A percentile compares a stretch with the other conserved stretches of the same genome.
These are phyloP conservation scores for Synodontis membranacea DNA, from an alignment of 2,113 vertebrate genomes.

Conservation along the genomic window DNA sequence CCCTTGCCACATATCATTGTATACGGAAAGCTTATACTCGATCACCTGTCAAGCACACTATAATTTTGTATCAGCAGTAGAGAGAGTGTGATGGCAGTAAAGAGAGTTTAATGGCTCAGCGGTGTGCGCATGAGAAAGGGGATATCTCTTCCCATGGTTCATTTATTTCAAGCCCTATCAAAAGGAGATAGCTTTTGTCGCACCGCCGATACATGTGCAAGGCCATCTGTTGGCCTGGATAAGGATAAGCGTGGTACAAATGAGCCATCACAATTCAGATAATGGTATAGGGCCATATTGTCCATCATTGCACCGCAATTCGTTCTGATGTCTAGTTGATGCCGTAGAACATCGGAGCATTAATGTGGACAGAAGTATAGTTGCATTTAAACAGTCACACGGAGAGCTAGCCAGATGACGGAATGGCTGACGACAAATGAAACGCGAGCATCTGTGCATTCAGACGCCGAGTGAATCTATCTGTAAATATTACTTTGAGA, in stretches of 20 bases:
- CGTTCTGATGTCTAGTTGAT: constrained; percentile 25
- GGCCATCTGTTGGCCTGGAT: constrained; percentile 53
- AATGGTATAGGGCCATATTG: constrained; percentile 48
- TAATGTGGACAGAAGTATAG: constrained; percentile 20
- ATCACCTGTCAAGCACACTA: constrained; percentile 36
- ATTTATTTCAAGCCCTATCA: constrained; percentile 55
- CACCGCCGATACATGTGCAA: constrained; percentile 47
- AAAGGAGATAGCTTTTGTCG: constrained; percentile 49
- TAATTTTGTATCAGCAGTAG: constrained; percentile 39
- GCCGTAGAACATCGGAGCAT: neutral
- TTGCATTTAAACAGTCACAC: constrained; percentile 3
- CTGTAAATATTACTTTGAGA: neutral
- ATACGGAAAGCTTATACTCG: constrained; percentile 29
- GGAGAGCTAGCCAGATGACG: neutral
- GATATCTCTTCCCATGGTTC: constrained; percentile 50
- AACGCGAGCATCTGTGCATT: neutral
- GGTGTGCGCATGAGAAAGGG: constrained; percentile 34
- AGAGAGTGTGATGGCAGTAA: constrained; percentile 19
- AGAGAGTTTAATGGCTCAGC: constrained; percentile 36
- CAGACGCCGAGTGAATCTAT: neutral
- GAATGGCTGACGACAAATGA: neutral
- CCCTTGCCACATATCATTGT: constrained; percentile 30
- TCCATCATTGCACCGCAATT: constrained; percentile 41
- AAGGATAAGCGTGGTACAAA: constrained; percentile 54
- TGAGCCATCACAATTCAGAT: constrained; percentile 50